Percentiles rank a stretch among this genome's conserved stretches.
Conservation (phyloP, 2,888 invertebrate species). For the Crepidodera aurea region DNA sequence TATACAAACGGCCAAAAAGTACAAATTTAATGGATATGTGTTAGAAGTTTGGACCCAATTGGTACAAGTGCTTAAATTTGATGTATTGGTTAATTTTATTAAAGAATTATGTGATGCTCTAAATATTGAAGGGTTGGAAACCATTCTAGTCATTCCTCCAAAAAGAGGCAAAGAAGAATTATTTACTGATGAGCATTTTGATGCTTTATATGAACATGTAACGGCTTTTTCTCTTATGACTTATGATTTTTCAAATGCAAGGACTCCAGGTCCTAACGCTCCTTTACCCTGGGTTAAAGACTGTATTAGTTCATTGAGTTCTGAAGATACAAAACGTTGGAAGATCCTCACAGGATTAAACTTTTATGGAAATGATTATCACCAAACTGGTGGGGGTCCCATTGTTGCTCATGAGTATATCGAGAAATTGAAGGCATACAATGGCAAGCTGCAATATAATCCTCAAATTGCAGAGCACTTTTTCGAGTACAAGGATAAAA, state of each 20-base stretch:
- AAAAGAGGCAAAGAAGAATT: conserved; percentile 72
- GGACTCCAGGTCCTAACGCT: conserved; percentile 89
- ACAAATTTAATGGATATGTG: conserved; percentile 89
- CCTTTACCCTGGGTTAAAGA: conserved; percentile 83
- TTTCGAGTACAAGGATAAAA: conserved; percentile 75
- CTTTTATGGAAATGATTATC: conserved; percentile 92
- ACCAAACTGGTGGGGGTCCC: conserved; percentile 81
- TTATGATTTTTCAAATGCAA: conserved; percentile 88
- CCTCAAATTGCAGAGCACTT: conserved; percentile 83
- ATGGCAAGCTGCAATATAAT: conserved; percentile 81
- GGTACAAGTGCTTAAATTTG: conserved; percentile 69
- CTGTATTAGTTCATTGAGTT: conserved; percentile 78
- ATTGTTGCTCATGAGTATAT: conserved; percentile 83
- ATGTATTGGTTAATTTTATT: conserved; percentile 69
- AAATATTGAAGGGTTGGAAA: conserved; percentile 66
- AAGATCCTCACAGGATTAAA: conserved; percentile 91
- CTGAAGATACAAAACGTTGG: conserved; percentile 68
- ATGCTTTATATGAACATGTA: conserved; percentile 77
- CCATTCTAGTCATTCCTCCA: conserved; percentile 85
- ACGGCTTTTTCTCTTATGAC: conserved; percentile 96
- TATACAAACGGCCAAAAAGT: conserved; percentile 68
- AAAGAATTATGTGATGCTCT: conserved; percentile 70
- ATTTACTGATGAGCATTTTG: conserved; percentile 79
- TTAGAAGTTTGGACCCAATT: conserved; percentile 91
- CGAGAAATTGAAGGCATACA: conserved; percentile 75